Base-by-base conservation (phyloP, 2,888 invertebrate genomes). In the Apamea monoglypha region DNA sequence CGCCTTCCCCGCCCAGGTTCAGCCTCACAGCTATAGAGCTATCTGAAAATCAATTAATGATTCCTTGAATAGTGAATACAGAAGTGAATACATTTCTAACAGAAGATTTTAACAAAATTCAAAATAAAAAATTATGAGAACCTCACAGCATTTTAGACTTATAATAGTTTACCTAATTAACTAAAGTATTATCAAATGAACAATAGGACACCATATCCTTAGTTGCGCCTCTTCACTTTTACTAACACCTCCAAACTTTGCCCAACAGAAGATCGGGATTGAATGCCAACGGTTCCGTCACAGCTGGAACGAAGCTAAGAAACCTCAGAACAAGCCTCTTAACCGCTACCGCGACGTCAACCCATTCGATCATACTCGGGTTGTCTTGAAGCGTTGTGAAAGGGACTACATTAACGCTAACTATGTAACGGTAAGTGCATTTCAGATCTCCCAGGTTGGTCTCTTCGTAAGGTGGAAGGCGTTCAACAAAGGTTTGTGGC, bases 331-430 rank as follows among this genome's bases (percentile, higher is more conserved):
- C 94, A 98, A 98, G 93, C 97, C 97, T 81, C 96, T 99, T 87
- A 99, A 99, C 96, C 97, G 99, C 91, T 99, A 99, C 95, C 97
- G 99, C 91, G 99, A 99, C 97, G 99, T 99, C 16, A 99, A 98
- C 94, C 99, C 99, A 1, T 99, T 98, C 95, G 99, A 99, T 95
- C 99, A 99, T 95, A 99, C 98, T 92, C 97, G 99, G 87, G 98
- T 99, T 84, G 96, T 98, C 75, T 96, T 99, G 68, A 96, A 97
- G 88, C 97, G 98, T 91, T 98, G 98, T 84, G 96, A 97, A 72
- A 98, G 97, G 64, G 98, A 99, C 95, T 99, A 99, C 95, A 99
- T 99, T 91, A 99, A 99, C 97, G 99, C 99, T 75, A 99, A 99
- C 96, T 97, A 98, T 89, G 98, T 99, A 76, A 97, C 97, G 97